Evolutionary conservation across 1,140 invertebrate species (phyloP), one percentile per base, ranked within the genome.

Genomic region (Brachionus rubens): DNA sequence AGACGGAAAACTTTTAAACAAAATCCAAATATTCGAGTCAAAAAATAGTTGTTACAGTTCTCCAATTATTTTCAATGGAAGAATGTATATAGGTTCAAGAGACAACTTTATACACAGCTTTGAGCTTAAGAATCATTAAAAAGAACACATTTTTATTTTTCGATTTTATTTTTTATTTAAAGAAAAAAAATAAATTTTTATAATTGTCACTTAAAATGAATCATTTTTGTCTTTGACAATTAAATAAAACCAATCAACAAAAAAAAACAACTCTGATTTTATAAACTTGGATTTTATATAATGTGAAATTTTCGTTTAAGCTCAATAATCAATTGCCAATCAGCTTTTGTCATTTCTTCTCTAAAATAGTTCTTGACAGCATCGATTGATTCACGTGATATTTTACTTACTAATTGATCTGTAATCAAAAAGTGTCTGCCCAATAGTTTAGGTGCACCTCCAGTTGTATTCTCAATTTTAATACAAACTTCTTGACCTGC

Each of bases 301-400:
- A 99, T 99, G 85, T 96, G 89, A 87, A 99, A 97, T 77, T 92
- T 85, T 85, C 98, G 99, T 87, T 99, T 99, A 80, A 99, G 86
- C 86, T 99, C 94, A 47, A 98, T 91, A 90, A 99, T 96, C 47
- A 99, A 85, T 82, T 93, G 91, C 97, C 97, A 99, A 82, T 99
- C 97, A 62, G 90, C 89, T 85, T 98, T 98, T 78, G 90, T 84
- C 67, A 99, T 87, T 84, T 99, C 97, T 79, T 97, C 94, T 75
- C 97, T 89, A 89, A 99, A 99, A 86, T 98, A 96, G 78, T 98
- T 91, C 85, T 99, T 99, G 85, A 96, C 97, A 2, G 93, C 94
- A 85, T 99, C 96, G 80, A 99, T 99, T 47, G 94, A 97, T 80
- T 96, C 91, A 65, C 97, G 89, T 26, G 91, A 92, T 82, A 99